These are phyloP conservation scores for Helicoverpa armigera DNA, from an alignment of 1,140 invertebrate species.

Conservation along the genomic window DNA sequence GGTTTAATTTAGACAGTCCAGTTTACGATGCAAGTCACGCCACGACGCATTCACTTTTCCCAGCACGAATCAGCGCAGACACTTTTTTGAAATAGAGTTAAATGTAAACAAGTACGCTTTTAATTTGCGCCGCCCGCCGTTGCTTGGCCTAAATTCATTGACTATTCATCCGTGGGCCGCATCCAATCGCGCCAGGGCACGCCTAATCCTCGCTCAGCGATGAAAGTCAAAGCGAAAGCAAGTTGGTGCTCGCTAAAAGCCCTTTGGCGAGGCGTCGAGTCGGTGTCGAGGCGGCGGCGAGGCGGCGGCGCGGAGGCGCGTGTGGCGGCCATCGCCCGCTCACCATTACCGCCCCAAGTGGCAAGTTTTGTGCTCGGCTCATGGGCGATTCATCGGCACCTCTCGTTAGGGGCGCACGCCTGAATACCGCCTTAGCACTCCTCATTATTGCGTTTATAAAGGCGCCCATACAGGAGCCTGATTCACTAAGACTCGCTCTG, in stretches of 20 bases:
- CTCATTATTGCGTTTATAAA: conserved; percentile 87
- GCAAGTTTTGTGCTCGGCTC: conserved; percentile 82
- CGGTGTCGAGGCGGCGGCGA: conserved; percentile 46
- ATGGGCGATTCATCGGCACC: conserved; percentile 82
- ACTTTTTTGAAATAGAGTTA: conserved; percentile 66
- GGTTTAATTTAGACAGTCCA: conserved; percentile 3
- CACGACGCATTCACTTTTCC: conserved; percentile 31
- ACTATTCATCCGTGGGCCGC: conserved; percentile 73
- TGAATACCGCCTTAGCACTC: conserved; percentile 84
- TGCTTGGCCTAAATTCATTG: conserved; percentile 78
- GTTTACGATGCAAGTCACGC: conserved; percentile 31
- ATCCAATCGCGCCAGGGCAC: conserved; percentile 71
- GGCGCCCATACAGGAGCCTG: conserved; percentile 80
- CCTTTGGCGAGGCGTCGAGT: conserved; percentile 71
- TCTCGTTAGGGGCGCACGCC: conserved; percentile 76
- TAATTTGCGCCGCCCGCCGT: conserved; percentile 67
- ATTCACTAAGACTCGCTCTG: conserved; percentile 82
- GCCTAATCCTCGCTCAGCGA: conserved; percentile 69
- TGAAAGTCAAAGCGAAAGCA: conserved; percentile 80
- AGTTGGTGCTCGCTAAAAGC: conserved; percentile 78
- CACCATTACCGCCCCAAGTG: conserved; percentile 76
- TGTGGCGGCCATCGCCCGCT: conserved; percentile 56
- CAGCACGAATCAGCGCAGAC: conserved; percentile 33
- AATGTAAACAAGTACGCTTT: conserved; percentile 68
- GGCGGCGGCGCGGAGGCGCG: conserved; percentile 55